Conservation (phyloP, 2,113 vertebrate species). For the Cryptomyrus ogoouensis region DNA sequence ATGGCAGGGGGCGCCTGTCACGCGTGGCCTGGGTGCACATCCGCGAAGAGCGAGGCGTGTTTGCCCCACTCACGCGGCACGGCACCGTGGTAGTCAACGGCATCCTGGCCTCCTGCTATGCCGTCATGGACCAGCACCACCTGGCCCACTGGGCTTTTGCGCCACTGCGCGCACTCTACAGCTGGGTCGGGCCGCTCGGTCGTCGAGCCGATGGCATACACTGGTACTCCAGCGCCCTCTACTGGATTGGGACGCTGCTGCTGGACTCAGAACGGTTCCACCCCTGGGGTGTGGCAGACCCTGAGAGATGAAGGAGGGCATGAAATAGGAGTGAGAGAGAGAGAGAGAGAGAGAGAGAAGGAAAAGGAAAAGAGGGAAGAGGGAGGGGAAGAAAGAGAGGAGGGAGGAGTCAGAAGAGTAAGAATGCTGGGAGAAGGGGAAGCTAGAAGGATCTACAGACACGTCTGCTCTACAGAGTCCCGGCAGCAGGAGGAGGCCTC, state of each 20-base stretch:
- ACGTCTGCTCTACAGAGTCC: slow-evolving; percentile 1
- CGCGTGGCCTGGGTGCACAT: slow-evolving; percentile 63
- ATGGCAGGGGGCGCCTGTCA: slow-evolving; percentile 45
- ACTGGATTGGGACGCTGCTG: slow-evolving; percentile 71
- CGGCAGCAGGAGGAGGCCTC: background rate
- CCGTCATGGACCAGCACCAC: slow-evolving; percentile 74
- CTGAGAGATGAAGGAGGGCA: slow-evolving; percentile 63
- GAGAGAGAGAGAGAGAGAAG: slow-evolving; percentile 40
- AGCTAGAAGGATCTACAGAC: slow-evolving; percentile 12
- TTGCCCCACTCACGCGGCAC: slow-evolving; percentile 81
- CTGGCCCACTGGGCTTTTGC: slow-evolving; percentile 83
- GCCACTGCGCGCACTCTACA: slow-evolving; percentile 77
- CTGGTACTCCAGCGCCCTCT: slow-evolving; percentile 86
- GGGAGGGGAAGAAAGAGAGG: background rate
- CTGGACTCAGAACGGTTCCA: slow-evolving; percentile 81
- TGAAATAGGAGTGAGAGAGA: background rate
- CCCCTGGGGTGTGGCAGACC: slow-evolving; percentile 62
- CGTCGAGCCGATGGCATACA: slow-evolving; percentile 71
- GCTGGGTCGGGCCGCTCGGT: slow-evolving; percentile 58
- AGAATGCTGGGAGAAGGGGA: background rate
- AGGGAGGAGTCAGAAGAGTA: background rate
- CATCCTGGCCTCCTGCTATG: slow-evolving; percentile 87
- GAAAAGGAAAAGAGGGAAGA: slow-evolving; percentile 49
- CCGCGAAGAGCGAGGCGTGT: slow-evolving; percentile 65
- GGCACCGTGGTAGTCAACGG: slow-evolving; percentile 88